A percentile compares a stretch with the other conserved stretches of the same genome.
phyloP scores from a whole-genome alignment of 2,888 invertebrate species.

The Hemistola chrysoprasaria region DNA sequence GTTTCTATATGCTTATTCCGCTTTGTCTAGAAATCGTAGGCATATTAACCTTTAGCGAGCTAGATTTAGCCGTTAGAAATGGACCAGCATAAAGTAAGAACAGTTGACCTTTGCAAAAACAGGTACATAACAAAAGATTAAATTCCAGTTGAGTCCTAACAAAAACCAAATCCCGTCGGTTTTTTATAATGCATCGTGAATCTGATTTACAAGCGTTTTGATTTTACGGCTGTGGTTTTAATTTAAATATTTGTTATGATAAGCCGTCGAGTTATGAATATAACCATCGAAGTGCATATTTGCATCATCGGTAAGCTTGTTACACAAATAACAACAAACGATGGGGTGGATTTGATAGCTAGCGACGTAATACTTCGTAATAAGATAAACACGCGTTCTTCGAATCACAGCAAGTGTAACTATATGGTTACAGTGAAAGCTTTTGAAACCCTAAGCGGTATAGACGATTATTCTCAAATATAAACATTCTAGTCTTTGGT shows the following conservation, averaged over 20 bases:
- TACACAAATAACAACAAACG: conserved; percentile 31
- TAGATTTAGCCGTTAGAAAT: conserved; percentile 31
- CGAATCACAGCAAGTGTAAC: conserved; percentile 55
- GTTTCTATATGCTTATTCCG: not conserved
- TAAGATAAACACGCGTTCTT: conserved; percentile 45
- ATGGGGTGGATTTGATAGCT: conserved; percentile 33
- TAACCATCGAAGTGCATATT: conserved; percentile 1
- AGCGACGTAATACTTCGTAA: conserved; percentile 41
- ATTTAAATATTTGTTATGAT: conserved; percentile 1
- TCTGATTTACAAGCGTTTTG: not conserved
- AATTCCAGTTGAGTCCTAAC: conserved; percentile 16
- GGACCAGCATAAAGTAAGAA: conserved; percentile 25
- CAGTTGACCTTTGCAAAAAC: conserved; percentile 40
- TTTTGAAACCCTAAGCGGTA: not conserved
- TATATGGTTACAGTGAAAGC: conserved; percentile 29
- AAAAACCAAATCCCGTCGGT: conserved; percentile 10
- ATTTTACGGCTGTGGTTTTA: conserved; percentile 3
- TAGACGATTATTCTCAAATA: too few species aligned
- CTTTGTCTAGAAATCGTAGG: conserved; percentile 13
- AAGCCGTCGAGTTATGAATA: not conserved
- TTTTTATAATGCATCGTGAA: conserved; percentile 5
- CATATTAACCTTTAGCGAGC: conserved; percentile 27
- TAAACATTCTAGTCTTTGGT: too few species aligned
- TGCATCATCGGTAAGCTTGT: conserved; percentile 17
- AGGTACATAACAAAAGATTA: conserved; percentile 25